A percentile compares a stretch with the other conserved stretches of the same genome.
These are phyloP conservation scores for Hydrophis major DNA, from an alignment of 2,797 vertebrate species.

Conservation along the genomic window DNA sequence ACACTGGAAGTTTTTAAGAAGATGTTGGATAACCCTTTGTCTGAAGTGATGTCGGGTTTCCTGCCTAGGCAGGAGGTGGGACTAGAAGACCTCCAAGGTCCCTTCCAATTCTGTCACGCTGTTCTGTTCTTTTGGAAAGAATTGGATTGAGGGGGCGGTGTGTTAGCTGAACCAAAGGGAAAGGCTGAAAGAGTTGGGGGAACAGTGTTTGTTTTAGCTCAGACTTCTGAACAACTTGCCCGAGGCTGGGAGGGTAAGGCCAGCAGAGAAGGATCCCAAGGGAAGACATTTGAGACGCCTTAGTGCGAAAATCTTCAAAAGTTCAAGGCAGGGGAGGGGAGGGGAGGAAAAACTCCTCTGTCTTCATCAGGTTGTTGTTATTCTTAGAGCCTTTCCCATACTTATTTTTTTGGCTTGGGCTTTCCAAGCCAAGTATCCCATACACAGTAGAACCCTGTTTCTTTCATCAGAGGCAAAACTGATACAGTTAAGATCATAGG, in stretches of 20 bases:
- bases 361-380: neutral
- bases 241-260: accelerated
- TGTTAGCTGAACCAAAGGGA: neutral
- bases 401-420: accelerated
- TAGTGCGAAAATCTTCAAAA: neutral
- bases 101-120: neutral
- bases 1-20: neutral
- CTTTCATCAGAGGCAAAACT: neutral
- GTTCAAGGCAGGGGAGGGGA: neutral
- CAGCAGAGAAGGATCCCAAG: neutral
- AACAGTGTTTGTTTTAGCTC: neutral
- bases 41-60: neutral
- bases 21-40: accelerated
- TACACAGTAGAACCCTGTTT: neutral
- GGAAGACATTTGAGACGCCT: neutral
- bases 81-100: neutral
- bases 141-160: neutral
- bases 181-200: neutral
- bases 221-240: accelerated
- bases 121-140: neutral
- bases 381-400: neutral
- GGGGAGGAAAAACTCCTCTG: no score
- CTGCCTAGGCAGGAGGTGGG: accelerated
- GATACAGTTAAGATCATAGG: neutral
- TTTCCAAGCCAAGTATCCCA: neutral